A percentile compares a stretch with the other conserved stretches of the same genome.
These are phyloP conservation scores for Nesoenas mayeri DNA, from an alignment of 2,113 vertebrate species.

Conservation along the genomic window DNA sequence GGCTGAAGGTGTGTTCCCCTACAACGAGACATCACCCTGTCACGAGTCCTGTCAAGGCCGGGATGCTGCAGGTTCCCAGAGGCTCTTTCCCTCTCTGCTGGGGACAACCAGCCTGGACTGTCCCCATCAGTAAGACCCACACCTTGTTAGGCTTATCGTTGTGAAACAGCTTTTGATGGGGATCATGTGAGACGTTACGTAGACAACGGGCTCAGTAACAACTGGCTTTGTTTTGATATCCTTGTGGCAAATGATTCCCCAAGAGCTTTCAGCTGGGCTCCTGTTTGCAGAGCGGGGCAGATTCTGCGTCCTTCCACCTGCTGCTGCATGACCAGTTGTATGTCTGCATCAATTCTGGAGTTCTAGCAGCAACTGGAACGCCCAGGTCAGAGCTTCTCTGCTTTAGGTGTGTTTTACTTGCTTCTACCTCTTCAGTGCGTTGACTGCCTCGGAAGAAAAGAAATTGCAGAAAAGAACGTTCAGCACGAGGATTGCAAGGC, in stretches of 20 bases:
- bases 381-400: not conserved
- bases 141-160: not conserved
- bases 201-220: not conserved
- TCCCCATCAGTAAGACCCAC: not conserved
- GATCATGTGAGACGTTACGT: rapidly evolving
- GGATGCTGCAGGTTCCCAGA: not conserved
- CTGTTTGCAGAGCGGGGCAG: not conserved
- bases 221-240: not conserved
- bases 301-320: not conserved
- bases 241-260: not conserved
- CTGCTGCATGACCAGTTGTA: not conserved
- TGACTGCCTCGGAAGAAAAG: not conserved
- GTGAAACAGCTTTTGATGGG: not conserved
- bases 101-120: not conserved
- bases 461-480: not conserved
- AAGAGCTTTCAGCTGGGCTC: not conserved
- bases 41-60: not conserved
- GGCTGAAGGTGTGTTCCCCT: not conserved
- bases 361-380: not conserved
- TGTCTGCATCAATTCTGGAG: not conserved
- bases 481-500: not conserved
- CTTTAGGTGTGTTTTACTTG: not conserved
- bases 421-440: not conserved
- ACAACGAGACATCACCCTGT: rapidly evolving
- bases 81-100: not conserved